Evolutionary conservation across 2,797 vertebrate species (phyloP), one percentile per base, ranked within the genome.

Genomic region (Margarornis squamiger): DNA sequence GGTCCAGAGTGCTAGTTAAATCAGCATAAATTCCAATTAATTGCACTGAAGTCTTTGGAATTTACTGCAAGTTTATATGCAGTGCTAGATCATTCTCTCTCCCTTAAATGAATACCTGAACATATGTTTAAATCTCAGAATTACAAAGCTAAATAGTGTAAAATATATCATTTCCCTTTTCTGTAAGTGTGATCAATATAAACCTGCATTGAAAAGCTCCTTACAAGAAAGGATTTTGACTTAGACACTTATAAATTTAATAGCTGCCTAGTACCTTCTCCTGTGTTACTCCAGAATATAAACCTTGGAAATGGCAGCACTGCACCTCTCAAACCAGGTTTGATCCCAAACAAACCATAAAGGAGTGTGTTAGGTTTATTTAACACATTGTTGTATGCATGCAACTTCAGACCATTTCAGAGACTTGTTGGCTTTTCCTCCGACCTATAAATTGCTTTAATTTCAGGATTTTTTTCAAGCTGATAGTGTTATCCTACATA

Each of bases 101-200:
- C 26, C 75, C 34, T 83, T 54, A 57, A 79, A 51, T 87, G 34
- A 91, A 65, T 84, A 92, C 79, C 76, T 91, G 43, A 96, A 36
- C 23, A 43, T 90, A n/a, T 63, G 49, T 88, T 95, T 88, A 94
- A 96, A 85, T 96, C n/a, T 90, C 58, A 81, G 45, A 93, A 88
- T 63, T 80, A 78, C 22, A 88, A 93, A 94, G 16, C 38, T 90
- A 55, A 94, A 91, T 45, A 78, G 39, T 76, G 48, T 79, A 91
- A 95, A 92, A 95, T 48, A 41, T 32, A 86, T 67, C 0, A 71
- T 78, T 89, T 94, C 46, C 15, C 9, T 68, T 86, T 90, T 75
- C 72, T 75, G 34, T 57, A 90, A 92, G 46, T 59, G 22, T 88
- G 49, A 95, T 77, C 52, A 20, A 72, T 84, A 38, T 85, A 92